Percentiles rank a stretch among this genome's conserved stretches.
Conservation (phyloP, 2,888 invertebrate genomes). For the Mesoligia furuncula region DNA sequence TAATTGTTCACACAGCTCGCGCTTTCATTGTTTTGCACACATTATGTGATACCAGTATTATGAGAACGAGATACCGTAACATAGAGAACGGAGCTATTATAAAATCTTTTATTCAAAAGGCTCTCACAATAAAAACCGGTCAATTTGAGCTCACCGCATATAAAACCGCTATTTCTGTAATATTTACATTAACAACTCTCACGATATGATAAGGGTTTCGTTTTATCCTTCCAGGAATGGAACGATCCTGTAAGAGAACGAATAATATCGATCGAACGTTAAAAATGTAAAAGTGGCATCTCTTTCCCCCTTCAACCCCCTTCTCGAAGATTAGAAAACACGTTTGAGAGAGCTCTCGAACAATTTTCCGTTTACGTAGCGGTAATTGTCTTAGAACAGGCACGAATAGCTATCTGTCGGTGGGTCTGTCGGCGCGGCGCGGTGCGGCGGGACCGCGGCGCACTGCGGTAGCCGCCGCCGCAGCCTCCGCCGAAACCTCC, state of each 20-base stretch:
- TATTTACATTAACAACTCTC: slow-evolving; percentile 69
- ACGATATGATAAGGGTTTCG: slow-evolving; percentile 67
- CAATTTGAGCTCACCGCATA: slow-evolving; percentile 65
- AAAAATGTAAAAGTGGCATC: slow-evolving; percentile 78
- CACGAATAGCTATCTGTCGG: slow-evolving; percentile 80
- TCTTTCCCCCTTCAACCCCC: slow-evolving; percentile 74
- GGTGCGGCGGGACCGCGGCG: slow-evolving; percentile 74
- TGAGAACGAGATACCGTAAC: slow-evolving; percentile 62
- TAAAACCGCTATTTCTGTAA: slow-evolving; percentile 69
- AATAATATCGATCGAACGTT: slow-evolving; percentile 74
- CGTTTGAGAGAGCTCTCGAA: slow-evolving; percentile 84
- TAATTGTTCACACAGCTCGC: slow-evolving; percentile 80
- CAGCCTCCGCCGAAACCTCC: slow-evolving; percentile 82
- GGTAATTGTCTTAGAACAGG: slow-evolving; percentile 88
- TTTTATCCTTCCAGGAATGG: slow-evolving; percentile 67
- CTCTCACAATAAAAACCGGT: slow-evolving; percentile 67
- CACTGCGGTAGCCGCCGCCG: slow-evolving; percentile 84
- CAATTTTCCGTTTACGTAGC: slow-evolving; percentile 89
- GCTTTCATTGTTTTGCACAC: slow-evolving; percentile 74
- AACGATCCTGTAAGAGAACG: slow-evolving; percentile 66
- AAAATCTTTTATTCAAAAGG: slow-evolving; percentile 70
- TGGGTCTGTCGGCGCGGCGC: slow-evolving; percentile 75
- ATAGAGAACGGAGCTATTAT: slow-evolving; percentile 66
- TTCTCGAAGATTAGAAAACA: slow-evolving; percentile 87
- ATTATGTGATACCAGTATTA: slow-evolving; percentile 68